phyloP scores from a whole-genome alignment of 2,888 invertebrate genomes.

The Napeogenes inachia region DNA sequence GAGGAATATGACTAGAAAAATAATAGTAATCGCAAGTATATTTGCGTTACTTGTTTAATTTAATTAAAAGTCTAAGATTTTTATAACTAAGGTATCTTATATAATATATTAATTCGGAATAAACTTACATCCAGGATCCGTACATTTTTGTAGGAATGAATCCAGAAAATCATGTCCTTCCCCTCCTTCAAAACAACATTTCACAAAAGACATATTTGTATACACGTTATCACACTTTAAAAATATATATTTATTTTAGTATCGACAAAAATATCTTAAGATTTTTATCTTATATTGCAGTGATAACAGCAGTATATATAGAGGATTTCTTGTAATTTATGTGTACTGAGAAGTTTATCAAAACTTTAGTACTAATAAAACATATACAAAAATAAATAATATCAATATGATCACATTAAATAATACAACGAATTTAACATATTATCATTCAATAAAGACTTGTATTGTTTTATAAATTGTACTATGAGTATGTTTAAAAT shows the following conservation, averaged over 20 bases:
- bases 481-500: constrained; percentile 16
- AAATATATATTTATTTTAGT: neutral
- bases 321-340: neutral
- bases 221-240: neutral
- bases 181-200: constrained; percentile 87
- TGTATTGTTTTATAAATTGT: constrained; percentile 28
- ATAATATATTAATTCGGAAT: constrained; percentile 12
- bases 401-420: constrained; percentile 15
- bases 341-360: neutral
- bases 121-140: constrained; percentile 89
- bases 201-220: constrained; percentile 80
- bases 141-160: constrained; percentile 86
- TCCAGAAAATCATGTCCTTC: constrained; percentile 87
- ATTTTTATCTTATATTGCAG: constrained; percentile 6
- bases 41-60: constrained; percentile 10
- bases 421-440: constrained; percentile 18
- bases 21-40: neutral
- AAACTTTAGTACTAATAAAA: constrained; percentile 15
- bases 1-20: neutral
- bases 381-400: constrained; percentile 20
- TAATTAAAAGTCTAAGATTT: constrained; percentile 14
- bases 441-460: constrained; percentile 13
- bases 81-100: neutral
- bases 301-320: neutral
- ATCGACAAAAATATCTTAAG: neutral